Conservation (phyloP, 2,113 vertebrate genomes). For the Eulemur macaco region DNA sequence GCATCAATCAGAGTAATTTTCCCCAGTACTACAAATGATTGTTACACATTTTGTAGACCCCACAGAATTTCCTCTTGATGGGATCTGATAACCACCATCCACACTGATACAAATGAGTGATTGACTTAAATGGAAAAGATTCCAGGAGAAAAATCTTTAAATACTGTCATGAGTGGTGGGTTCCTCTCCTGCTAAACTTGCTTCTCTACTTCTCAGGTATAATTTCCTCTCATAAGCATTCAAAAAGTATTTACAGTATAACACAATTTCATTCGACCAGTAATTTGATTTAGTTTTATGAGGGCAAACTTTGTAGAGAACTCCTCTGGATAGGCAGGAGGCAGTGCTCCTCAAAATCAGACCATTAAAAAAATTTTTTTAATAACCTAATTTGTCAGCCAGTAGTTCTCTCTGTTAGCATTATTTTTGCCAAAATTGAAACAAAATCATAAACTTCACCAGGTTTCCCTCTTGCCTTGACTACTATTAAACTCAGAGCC, state of each 20-base stretch:
- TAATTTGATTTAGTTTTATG: neutral
- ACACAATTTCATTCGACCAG: constrained; percentile 4
- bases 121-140: neutral
- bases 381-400: neutral
- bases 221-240: constrained; percentile 41
- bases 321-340: neutral
- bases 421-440: constrained; percentile 28
- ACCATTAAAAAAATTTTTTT: neutral
- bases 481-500: constrained; percentile 1
- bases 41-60: constrained; percentile 3
- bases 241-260: constrained; percentile 19
- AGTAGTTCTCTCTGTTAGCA: neutral
- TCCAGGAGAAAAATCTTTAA: neutral
- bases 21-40: neutral
- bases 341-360: neutral
- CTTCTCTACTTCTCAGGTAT: constrained; percentile 35
- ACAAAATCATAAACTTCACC: neutral
- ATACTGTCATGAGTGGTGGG: neutral
- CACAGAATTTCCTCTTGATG: neutral
- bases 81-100: neutral
- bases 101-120: neutral
- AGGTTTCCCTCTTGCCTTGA: constrained; percentile 7
- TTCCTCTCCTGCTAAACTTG: neutral
- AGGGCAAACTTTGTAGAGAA: neutral
- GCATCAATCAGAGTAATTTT: constrained; percentile 34